Conservation (phyloP, 2,797 vertebrate genomes). For the Xerus rutilus region DNA sequence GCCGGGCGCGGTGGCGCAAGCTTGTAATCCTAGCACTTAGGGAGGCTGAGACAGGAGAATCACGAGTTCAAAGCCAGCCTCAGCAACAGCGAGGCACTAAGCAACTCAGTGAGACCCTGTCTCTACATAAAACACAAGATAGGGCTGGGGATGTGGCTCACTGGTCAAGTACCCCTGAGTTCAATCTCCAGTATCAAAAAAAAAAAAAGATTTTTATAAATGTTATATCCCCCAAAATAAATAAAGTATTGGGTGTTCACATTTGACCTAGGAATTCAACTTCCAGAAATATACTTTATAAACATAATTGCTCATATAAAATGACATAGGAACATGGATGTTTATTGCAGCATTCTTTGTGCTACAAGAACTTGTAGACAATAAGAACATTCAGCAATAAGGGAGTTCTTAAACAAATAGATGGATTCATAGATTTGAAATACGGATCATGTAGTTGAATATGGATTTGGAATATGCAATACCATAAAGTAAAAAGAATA, state of each 20-base stretch:
- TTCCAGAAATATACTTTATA: background rate
- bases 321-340: background rate
- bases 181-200: too few species aligned
- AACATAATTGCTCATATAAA: background rate
- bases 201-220: background rate
- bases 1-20: too few species aligned
- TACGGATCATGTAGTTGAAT: background rate
- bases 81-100: too few species aligned
- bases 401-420: slow-evolving; percentile 2
- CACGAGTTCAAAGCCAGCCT: too few species aligned
- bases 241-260: background rate
- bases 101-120: too few species aligned
- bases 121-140: too few species aligned
- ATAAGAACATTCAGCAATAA: background rate
- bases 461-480: background rate
- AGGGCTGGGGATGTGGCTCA: too few species aligned
- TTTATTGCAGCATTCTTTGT: background rate
- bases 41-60: too few species aligned
- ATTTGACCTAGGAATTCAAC: background rate
- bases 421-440: background rate
- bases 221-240: background rate
- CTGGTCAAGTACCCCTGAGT: too few species aligned
- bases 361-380: slow-evolving; percentile 9
- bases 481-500: background rate
- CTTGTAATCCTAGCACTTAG: too few species aligned